Evolutionary conservation across 2,113 vertebrate species (phyloP).

Genomic region (Spizaetus ornatus): DNA sequence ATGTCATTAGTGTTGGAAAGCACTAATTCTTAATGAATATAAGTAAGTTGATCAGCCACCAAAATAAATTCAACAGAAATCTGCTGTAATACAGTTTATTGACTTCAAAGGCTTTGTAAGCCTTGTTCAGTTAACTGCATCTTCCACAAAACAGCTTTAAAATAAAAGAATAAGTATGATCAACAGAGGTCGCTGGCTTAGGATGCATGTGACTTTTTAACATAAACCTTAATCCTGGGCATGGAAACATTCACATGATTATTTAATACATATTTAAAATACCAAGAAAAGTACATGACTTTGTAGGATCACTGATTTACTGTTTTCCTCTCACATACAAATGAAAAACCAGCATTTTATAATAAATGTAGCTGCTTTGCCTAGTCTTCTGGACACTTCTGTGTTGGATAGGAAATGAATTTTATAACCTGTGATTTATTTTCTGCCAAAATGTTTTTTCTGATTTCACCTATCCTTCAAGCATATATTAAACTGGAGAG

Average conservation of each 20-base stretch:
- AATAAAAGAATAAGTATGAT: neutral
- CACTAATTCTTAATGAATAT: neutral
- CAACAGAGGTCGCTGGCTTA: neutral
- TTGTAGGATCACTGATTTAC: neutral
- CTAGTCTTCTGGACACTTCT: neutral
- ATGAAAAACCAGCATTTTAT: neutral
- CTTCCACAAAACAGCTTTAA: neutral
- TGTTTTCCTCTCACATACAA: neutral
- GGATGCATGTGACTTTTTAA: constrained; percentile 30
- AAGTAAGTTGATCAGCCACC: neutral
- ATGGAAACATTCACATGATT: constrained; percentile 6
- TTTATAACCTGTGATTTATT: neutral
- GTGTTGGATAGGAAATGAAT: neutral
- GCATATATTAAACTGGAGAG: neutral
- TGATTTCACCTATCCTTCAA: neutral
- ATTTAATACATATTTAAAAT: constrained; percentile 55
- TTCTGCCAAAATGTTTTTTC: neutral
- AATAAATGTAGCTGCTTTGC: neutral
- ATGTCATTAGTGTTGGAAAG: neutral
- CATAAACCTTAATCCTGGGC: constrained; percentile 22
- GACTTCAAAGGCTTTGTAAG: neutral
- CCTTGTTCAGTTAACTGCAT: neutral
- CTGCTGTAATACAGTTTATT: neutral
- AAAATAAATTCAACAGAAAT: neutral
- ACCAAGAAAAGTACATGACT: constrained; percentile 13